phyloP scores from a whole-genome alignment of 2,888 invertebrate genomes.

The Agrochola litura region DNA sequence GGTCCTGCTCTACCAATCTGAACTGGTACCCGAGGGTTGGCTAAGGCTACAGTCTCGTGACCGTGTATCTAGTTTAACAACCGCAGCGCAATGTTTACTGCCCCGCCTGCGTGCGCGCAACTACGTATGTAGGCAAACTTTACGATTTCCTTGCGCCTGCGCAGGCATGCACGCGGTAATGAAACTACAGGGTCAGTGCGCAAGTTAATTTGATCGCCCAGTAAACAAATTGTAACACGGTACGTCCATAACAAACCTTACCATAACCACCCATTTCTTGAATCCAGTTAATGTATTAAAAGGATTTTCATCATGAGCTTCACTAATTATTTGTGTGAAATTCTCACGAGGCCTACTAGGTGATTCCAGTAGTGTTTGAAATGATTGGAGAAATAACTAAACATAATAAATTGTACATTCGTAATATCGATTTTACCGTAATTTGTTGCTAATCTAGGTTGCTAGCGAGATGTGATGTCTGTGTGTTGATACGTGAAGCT shows the following conservation, averaged over 20 bases:
- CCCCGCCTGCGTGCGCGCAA: conserved; percentile 2
- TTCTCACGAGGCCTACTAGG: neutral
- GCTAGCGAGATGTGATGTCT: neutral
- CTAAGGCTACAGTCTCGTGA: neutral
- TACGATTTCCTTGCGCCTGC: conserved; percentile 24
- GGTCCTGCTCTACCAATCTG: neutral
- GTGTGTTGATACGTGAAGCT: too few relatives aligned
- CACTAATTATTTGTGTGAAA: neutral
- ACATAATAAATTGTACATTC: neutral
- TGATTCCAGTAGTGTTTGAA: neutral
- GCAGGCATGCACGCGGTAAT: conserved; percentile 23
- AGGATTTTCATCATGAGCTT: conserved; percentile 11
- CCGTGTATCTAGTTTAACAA: conserved; percentile 40
- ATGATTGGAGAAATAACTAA: neutral
- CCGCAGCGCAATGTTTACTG: conserved; percentile 21
- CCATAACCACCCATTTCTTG: neutral
- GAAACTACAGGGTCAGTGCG: conserved; percentile 55
- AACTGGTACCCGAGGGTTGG: too few relatives aligned
- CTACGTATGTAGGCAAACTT: conserved; percentile 3
- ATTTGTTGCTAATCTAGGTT: neutral
- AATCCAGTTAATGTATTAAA: neutral
- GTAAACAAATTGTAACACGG: conserved; percentile 44
- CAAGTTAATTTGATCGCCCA: conserved; percentile 53
- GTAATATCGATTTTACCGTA: neutral
- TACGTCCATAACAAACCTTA: conserved; percentile 15